Evolutionary conservation across 1,140 invertebrate genomes (phyloP), one percentile per base, ranked within the genome.

Genomic region (Portunus trituberculatus): DNA sequence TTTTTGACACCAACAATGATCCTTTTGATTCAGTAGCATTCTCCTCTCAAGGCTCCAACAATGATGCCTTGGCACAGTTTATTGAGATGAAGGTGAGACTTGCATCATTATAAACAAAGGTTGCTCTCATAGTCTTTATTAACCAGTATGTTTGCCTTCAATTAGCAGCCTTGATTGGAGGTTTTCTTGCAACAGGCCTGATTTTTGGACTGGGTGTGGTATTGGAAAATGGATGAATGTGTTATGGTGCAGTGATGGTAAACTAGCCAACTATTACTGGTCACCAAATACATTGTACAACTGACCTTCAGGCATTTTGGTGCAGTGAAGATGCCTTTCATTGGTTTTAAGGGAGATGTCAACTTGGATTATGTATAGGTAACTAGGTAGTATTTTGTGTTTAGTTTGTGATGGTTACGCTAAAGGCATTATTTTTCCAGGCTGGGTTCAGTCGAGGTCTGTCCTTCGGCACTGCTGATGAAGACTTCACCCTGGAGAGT

Each of bases 401-500:
- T 59, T 59, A 4, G 52, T 59, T 14, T 59, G 10, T 59, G 12
- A 59, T 76, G 67, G 12, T 20, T n/a, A 7, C 1, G 25, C 67
- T 20, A n/a, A 7, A n/a, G n/a, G 4, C 20, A 1, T 76, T 25
- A 8, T 96, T 96, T 96, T 97, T 97, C 84, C 97, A 98, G 98
- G 98, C 98, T 97, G 98, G 98, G 93, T 98, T 99, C 97, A 98
- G 98, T 97, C 97, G 98, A 97, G 98, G 98, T 87, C 97, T 98
- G 52, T 98, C 98, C 12, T 98, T 98, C 96, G 98, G 98, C 82
- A 96, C 96, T 3, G 95, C 96, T 48, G 98, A 98, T 95, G 98
- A 98, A 96, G 98, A 99, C 97, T 99, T 99, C 96, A 98, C 98
- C n/a, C 96, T 99, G 96, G 98, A 98, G 97, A 98, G 98, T 97